A percentile compares a stretch with the other conserved stretches of the same genome.
Conservation (phyloP, 2,113 vertebrate species). For the Festucalex cinctus region DNA sequence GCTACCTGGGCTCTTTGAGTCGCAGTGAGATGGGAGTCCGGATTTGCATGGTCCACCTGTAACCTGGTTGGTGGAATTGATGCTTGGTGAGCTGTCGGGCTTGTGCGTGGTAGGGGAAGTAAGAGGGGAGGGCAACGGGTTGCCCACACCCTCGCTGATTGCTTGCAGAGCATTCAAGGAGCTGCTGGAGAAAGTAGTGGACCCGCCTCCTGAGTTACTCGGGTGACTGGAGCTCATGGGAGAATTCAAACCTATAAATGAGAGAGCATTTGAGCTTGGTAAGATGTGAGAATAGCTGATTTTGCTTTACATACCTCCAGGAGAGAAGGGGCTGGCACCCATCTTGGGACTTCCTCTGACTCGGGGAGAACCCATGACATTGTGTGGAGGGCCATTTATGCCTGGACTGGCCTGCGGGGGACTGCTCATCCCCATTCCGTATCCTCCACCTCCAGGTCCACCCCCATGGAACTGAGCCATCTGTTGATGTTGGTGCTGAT, state of each 20-base stretch:
- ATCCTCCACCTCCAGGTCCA: constrained; percentile 62
- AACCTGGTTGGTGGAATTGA: constrained; percentile 71
- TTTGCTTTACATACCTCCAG: constrained; percentile 78
- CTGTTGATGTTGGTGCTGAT: constrained; percentile 66
- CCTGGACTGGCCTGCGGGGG: constrained; percentile 86
- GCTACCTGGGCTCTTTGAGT: constrained; percentile 85
- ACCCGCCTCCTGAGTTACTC: constrained; percentile 67
- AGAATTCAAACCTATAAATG: constrained; percentile 82
- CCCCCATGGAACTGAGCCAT: constrained; percentile 79
- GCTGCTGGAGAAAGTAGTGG: constrained; percentile 87
- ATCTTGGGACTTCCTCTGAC: constrained; percentile 92
- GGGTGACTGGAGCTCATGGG: constrained; percentile 83
- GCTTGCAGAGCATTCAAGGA: constrained; percentile 96
- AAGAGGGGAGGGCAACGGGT: constrained; percentile 84
- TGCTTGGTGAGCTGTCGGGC: constrained; percentile 84
- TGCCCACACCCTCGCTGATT: constrained; percentile 96
- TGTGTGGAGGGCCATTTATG: constrained; percentile 81
- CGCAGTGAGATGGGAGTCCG: constrained; percentile 74
- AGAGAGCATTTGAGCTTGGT: background rate
- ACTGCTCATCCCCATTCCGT: constrained; percentile 85
- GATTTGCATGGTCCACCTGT: constrained; percentile 66
- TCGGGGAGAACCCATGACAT: constrained; percentile 87
- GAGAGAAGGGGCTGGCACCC: constrained; percentile 88
- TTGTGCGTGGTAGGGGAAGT: constrained; percentile 86
- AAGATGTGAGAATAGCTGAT: background rate